These are phyloP conservation scores for Anas bahamensis DNA, from an alignment of 2,797 vertebrate genomes.

Conservation along the genomic window DNA sequence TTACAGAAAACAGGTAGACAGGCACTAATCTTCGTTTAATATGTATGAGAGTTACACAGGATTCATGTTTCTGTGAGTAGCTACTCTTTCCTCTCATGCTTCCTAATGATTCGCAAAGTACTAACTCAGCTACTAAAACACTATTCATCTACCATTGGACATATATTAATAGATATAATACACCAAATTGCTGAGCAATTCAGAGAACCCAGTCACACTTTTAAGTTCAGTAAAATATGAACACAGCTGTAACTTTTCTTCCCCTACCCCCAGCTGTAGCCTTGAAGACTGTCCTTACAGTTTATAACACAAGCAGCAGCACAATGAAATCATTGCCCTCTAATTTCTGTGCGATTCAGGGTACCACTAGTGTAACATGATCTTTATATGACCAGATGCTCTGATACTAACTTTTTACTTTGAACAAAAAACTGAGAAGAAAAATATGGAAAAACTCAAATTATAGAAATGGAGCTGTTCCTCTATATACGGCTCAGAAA, in stretches of 20 bases:
- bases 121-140: slow-evolving; percentile 30
- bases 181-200: slow-evolving; percentile 28
- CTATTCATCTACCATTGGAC: background rate
- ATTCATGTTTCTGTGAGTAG: background rate
- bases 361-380: background rate
- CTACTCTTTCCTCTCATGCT: background rate
- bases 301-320: slow-evolving; percentile 50
- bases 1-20: background rate
- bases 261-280: background rate
- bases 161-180: background rate
- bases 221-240: slow-evolving; percentile 46
- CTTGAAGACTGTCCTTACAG: slow-evolving; percentile 36
- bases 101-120: background rate
- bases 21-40: background rate
- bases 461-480: background rate
- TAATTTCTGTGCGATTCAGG: slow-evolving; percentile 35
- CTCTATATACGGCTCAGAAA: background rate
- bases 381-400: background rate
- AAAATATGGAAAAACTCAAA: background rate
- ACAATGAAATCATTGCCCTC: slow-evolving; percentile 34
- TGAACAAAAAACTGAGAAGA: background rate
- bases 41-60: background rate
- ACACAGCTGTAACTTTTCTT: slow-evolving; percentile 30
- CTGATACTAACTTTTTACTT: background rate
- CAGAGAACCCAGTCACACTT: slow-evolving; percentile 16